A percentile compares a stretch with the other conserved stretches of the same genome.
phyloP scores from a whole-genome alignment of 2,888 invertebrate species.

The Zootermopsis nevadensis region DNA sequence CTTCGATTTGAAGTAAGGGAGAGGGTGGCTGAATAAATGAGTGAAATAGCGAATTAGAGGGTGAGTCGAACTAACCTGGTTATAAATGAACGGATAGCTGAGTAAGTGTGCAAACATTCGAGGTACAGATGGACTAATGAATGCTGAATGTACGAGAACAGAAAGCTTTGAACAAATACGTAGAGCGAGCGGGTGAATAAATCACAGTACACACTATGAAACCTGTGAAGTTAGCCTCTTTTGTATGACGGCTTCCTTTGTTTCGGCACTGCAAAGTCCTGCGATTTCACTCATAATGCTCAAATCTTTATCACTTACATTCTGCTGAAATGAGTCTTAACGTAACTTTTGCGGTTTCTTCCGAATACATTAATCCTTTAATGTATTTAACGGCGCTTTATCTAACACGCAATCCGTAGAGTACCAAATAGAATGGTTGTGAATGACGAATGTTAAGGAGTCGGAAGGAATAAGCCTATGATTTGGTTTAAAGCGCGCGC shows the following conservation, averaged over 20 bases:
- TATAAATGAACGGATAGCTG: not conserved
- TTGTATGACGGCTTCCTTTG: not conserved
- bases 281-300: no score
- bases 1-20: not conserved
- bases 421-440: no score
- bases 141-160: slow-evolving; percentile 4
- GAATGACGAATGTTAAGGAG: no score
- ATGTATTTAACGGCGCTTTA: no score
- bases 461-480: no score
- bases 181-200: not conserved
- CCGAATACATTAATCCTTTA: no score
- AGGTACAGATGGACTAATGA: not conserved
- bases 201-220: not conserved
- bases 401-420: no score
- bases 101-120: not conserved
- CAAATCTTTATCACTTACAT: no score
- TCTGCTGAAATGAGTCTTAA: no score
- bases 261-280: not conserved
- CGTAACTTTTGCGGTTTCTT: no score
- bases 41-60: not conserved
- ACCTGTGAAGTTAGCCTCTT: not conserved
- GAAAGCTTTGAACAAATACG: not conserved
- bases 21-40: not conserved
- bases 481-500: no score
- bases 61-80: not conserved